Conservation (phyloP, 1,140 invertebrate genomes). For the Drosophila suzukii region DNA sequence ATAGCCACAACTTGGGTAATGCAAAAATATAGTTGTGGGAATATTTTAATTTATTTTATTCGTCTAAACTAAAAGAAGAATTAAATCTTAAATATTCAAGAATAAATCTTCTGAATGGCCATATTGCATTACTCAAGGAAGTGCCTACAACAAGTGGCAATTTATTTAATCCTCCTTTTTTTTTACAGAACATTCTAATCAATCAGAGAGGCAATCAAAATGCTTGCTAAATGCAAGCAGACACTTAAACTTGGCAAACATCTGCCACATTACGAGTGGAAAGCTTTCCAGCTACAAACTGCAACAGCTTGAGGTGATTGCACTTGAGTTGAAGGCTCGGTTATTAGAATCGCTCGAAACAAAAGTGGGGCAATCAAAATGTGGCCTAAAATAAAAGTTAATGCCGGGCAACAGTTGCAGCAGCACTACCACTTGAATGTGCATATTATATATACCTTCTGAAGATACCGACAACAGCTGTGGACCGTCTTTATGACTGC, state of each 20-base stretch:
- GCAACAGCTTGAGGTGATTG: conserved; percentile 72
- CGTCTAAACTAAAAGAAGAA: background rate
- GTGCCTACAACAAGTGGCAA: background rate
- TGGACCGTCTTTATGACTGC: conserved; percentile 30
- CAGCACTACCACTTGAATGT: conserved; percentile 10
- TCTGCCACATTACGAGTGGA: conserved; percentile 50
- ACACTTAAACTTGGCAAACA: conserved; percentile 33
- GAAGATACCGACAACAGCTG: conserved; percentile 24
- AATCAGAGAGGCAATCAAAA: conserved; percentile 39
- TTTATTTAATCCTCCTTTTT: conserved; percentile 3
- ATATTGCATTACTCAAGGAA: no score
- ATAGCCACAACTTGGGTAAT: no score
- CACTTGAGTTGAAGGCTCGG: conserved; percentile 50
- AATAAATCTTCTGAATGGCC: no score
- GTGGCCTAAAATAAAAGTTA: conserved; percentile 46
- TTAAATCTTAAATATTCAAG: no score
- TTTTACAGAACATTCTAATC: conserved; percentile 12
- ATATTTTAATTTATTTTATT: no score
- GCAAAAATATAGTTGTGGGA: no score
- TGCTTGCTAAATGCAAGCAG: conserved; percentile 9
- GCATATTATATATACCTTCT: conserved; percentile 1
- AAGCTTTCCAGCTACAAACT: conserved; percentile 51
- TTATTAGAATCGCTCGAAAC: conserved; percentile 21
- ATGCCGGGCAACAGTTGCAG: conserved; percentile 39
- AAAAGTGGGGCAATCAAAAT: conserved; percentile 60